Evolutionary conservation across 2,797 vertebrate species (phyloP).

Genomic region (Odontamblyopus lacepedii): DNA sequence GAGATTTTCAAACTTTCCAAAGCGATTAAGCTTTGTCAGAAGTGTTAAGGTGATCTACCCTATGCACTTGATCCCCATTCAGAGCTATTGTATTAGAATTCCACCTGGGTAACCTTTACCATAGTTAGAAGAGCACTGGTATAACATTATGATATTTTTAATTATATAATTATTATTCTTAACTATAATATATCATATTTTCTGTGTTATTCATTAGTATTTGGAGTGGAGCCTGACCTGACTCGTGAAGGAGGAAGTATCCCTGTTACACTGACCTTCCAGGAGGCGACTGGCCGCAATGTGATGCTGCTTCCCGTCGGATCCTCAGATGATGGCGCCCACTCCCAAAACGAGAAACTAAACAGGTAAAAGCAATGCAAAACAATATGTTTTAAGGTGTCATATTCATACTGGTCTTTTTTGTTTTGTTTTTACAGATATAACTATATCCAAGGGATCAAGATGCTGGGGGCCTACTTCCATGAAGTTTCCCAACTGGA

Average conservation of each 20-base stretch:
- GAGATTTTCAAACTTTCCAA: too few species aligned
- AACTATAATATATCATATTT: too few species aligned
- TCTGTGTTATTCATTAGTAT: slow-evolving; percentile 75
- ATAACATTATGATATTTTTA: too few species aligned
- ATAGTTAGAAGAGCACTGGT: too few species aligned
- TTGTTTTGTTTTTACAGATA: slow-evolving; percentile 68
- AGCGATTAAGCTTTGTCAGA: too few species aligned
- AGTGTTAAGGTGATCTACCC: too few species aligned
- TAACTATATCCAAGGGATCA: slow-evolving; percentile 93
- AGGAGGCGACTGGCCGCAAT: slow-evolving; percentile 94
- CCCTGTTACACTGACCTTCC: slow-evolving; percentile 94
- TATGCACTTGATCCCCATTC: too few species aligned
- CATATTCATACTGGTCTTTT: not conserved
- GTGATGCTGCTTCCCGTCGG: slow-evolving; percentile 96
- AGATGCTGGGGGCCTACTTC: slow-evolving; percentile 93
- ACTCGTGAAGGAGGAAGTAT: slow-evolving; percentile 97
- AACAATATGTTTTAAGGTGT: not conserved
- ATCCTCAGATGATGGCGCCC: slow-evolving; percentile 93
- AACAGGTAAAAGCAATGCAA: slow-evolving; percentile 81
- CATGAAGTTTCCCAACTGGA: slow-evolving; percentile 89
- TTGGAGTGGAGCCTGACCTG: slow-evolving; percentile 94
- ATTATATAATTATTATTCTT: too few species aligned
- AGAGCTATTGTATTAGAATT: too few species aligned
- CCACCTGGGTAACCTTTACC: not conserved
- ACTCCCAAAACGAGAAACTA: slow-evolving; percentile 97